Evolutionary conservation across 2,888 invertebrate species (phyloP).

Genomic region (Aradus depressus): DNA sequence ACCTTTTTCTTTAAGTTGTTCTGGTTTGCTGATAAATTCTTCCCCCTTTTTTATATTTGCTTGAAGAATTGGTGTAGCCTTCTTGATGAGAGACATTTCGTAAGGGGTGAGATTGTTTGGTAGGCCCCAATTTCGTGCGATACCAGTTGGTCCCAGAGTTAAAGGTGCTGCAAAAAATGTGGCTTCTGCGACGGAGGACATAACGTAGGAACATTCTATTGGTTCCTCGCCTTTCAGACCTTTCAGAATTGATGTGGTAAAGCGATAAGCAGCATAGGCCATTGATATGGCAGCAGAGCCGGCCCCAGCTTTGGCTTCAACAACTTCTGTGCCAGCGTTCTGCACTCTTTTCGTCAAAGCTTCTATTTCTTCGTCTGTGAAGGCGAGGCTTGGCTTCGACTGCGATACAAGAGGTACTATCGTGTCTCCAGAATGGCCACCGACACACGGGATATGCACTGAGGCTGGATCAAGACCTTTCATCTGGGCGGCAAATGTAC

Average conservation of each 20-base stretch:
- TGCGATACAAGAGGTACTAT: constrained; percentile 95
- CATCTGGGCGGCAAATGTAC: constrained; percentile 88
- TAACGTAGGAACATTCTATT: constrained; percentile 86
- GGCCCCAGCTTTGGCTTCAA: constrained; percentile 95
- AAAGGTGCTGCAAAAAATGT: constrained; percentile 90
- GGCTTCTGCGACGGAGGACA: constrained; percentile 77
- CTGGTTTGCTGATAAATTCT: no score
- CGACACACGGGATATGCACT: constrained; percentile 86
- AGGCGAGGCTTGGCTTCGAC: constrained; percentile 67
- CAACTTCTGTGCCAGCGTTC: constrained; percentile 98
- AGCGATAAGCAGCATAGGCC: constrained; percentile 94
- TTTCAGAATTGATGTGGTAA: constrained; percentile 69
- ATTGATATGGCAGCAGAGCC: constrained; percentile 97
- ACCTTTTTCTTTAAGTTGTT: no score
- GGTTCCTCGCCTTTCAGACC: constrained; percentile 83
- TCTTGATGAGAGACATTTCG: no score
- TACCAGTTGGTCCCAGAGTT: no score
- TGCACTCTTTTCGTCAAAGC: constrained; percentile 84
- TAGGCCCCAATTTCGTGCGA: no score
- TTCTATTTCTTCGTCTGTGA: constrained; percentile 66
- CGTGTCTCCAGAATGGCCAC: constrained; percentile 96
- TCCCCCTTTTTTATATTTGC: no score
- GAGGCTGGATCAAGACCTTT: constrained; percentile 75
- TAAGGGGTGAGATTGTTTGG: no score
- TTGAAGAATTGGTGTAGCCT: no score